Evolutionary conservation across 2,797 vertebrate species (phyloP), one percentile per base, ranked within the genome.

Genomic region (Clarias pachynema): DNA sequence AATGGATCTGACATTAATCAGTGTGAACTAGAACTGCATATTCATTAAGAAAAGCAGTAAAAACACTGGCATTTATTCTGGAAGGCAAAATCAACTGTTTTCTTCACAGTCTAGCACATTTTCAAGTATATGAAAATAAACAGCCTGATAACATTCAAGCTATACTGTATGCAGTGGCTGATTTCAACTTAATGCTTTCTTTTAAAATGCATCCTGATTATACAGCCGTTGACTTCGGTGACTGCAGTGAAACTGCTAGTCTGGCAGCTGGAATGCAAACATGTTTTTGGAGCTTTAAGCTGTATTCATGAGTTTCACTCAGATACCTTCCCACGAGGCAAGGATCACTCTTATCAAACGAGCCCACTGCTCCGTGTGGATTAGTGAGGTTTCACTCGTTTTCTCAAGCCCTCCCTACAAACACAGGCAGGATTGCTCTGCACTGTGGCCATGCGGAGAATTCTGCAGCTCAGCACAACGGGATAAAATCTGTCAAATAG

Each of bases 251-350:
- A 86, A 86, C 56, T 37, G 77, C 79, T 84, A 78, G 82, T 82
- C 79, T 86, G 73, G 80, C 84, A 89, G 85, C 78, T 79, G 84
- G 88, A 90, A 90, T 89, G 84, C 86, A 88, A 90, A 91, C 79
- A 86, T 82, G 84, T 85, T 89, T 89, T 85, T 68, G 84, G 81
- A 87, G 86, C 81, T 90, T 87, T 91, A 90, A 91, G 90, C 89
- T 89, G 86, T 92, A 92, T 92, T 92, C 90, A 92, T 92, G 90
- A 93, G 89, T 88, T 89, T 86, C 80, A 79, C 85, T 89, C 85
- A 86, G 81, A 84, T 89, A 83, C 78, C 86, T 87, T 89, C 87
- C 89, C 87, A 89, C 72, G 81, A 84, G 86, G 87, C 77, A 83
- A 79, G 87, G 87, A 89, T 86, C 88, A 81, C 83, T 91, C 89